Evolutionary conservation across 2,888 invertebrate species (phyloP).

Genomic region (Rosalia funebris): DNA sequence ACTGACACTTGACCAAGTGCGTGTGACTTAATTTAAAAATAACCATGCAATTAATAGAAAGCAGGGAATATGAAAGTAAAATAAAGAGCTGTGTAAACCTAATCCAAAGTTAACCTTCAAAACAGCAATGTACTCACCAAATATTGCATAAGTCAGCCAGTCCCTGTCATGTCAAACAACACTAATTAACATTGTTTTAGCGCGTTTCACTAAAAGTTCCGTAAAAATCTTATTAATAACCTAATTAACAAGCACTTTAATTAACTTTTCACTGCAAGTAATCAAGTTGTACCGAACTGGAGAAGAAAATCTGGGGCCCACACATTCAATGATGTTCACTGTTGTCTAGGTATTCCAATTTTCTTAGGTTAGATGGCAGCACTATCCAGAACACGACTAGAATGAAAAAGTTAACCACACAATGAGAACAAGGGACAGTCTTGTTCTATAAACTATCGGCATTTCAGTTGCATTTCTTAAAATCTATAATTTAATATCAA

Average conservation of each 20-base stretch:
- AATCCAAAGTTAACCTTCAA: constrained; percentile 47
- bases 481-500: too few relatives aligned
- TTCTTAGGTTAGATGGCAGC: constrained; percentile 21
- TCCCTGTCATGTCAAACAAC: constrained; percentile 33
- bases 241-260: constrained; percentile 30
- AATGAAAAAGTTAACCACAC: too few relatives aligned
- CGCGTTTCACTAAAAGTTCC: constrained; percentile 14
- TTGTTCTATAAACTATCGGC: too few relatives aligned
- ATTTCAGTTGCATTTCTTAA: too few relatives aligned
- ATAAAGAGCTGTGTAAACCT: constrained; percentile 33
- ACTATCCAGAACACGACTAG: constrained; percentile 6
- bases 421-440: too few relatives aligned
- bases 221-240: constrained; percentile 20
- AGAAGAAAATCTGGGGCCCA: constrained; percentile 40
- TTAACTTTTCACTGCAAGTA: constrained; percentile 23
- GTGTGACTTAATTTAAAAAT: constrained; percentile 24
- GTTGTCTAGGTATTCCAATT: constrained; percentile 19
- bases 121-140: constrained; percentile 46
- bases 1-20: neutral
- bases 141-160: constrained; percentile 48
- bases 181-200: constrained; percentile 30
- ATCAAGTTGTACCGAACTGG: constrained; percentile 28
- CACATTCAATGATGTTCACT: constrained; percentile 27
- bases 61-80: constrained; percentile 27
- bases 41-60: constrained; percentile 32